Base-by-base conservation (phyloP, 2,888 invertebrate genomes). In the Thera britannica region DNA sequence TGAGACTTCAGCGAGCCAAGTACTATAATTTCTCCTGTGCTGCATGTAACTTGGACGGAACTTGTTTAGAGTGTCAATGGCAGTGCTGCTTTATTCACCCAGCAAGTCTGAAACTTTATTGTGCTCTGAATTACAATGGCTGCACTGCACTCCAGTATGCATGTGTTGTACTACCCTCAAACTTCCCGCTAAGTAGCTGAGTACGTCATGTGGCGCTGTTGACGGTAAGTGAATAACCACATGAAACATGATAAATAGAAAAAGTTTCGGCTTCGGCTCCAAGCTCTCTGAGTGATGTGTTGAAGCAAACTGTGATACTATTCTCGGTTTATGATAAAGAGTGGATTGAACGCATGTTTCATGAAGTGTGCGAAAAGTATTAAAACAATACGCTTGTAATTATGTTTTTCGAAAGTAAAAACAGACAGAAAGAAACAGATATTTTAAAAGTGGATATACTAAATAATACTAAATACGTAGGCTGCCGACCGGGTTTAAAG, bases 51-150 rank as follows among this genome's bases (percentile, higher is more conserved):
- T 85, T 83, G 82, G 77, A 66, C 75, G 79, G 78, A 83, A 85
- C 84, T 86, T 83, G 83, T 80, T 82, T 80, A 81, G 77, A 79
- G 85, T 85, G 86, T 85, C 86, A 83, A 83, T 86, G 85, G 79
- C 85, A 81, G 79, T 79, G 78, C 77, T 73, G 76, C 75, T 78
- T 79, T 84, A 81, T 83, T 79, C 82, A 82, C 80, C 79, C 74
- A 65, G 71, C 76, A 77, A 81, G 75, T 77, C 77, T 72, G 77
- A 73, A 75, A 83, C 76, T 83, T 82, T 81, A 82, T 79, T 79
- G 80, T 80, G 71, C 72, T 76, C 72, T 80, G 80, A 77, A 83
- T 79, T 78, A 82, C 81, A 81, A 83, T 81, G 74, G 76, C 72
- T 78, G 77, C 75, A 75, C 71, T 80, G 77, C 44, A 46, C 81